These are phyloP conservation scores for Nothoprocta perdicaria DNA, from an alignment of 2,113 vertebrate species.

Conservation along the genomic window DNA sequence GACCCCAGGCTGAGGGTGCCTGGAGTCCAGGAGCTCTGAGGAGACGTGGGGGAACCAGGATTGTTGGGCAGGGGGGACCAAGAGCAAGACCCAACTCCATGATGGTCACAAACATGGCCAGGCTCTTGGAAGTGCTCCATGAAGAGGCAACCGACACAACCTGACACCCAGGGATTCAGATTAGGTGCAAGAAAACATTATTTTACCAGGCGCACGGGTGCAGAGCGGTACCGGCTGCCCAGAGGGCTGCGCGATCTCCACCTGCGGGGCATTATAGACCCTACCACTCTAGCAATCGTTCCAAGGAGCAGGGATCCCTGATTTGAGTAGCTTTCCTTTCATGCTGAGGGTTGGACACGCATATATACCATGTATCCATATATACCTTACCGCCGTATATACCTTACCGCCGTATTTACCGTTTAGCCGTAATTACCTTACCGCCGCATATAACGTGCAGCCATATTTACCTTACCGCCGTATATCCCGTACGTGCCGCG, in stretches of 20 bases:
- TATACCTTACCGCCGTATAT: no score
- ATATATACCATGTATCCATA: no score
- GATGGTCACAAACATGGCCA: fast-evolving
- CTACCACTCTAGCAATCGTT: fast-evolving
- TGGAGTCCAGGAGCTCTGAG: not conserved
- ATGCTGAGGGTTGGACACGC: no score
- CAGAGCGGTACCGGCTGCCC: not conserved
- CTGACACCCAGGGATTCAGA: not conserved
- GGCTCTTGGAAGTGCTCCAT: not conserved
- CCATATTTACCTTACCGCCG: no score
- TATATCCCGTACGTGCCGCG: no score
- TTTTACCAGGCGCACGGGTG: not conserved
- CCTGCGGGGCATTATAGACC: not conserved
- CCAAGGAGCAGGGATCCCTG: not conserved
- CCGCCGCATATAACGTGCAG: no score
- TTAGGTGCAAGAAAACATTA: not conserved
- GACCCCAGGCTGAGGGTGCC: not conserved
- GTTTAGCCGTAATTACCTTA: no score
- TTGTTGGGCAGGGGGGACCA: not conserved
- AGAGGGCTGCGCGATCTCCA: not conserved
- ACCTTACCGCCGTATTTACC: no score
- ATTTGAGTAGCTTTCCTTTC: no score
- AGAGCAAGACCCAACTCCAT: not conserved
- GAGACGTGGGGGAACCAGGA: not conserved
- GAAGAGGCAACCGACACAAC: fast-evolving